Percentiles rank a stretch among this genome's conserved stretches.
phyloP scores from a whole-genome alignment of 2,797 vertebrate species.

The Darevskia mixta region DNA sequence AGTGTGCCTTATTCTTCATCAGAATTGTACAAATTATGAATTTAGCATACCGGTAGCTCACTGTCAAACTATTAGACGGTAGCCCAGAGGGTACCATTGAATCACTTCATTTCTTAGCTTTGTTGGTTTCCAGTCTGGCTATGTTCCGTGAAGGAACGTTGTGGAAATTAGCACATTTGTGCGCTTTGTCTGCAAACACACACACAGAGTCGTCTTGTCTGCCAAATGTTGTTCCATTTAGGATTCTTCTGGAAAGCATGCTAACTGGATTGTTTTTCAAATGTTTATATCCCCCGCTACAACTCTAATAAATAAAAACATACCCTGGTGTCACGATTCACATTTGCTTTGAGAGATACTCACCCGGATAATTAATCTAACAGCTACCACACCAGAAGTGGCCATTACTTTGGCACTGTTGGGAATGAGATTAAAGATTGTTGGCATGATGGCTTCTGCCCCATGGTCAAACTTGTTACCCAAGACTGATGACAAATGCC shows the following conservation, averaged over 20 bases:
- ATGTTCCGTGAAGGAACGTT: not conserved
- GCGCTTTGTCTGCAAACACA: not conserved
- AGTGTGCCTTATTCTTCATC: not conserved
- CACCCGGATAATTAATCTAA: conserved; percentile 96
- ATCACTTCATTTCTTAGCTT: conserved; percentile 1
- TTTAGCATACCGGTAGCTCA: conserved; percentile 27
- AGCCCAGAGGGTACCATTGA: not conserved
- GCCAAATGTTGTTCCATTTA: conserved; percentile 4
- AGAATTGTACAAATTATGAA: conserved; percentile 22
- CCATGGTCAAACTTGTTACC: conserved; percentile 98
- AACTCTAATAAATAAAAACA: conserved; percentile 1
- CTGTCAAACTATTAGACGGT: conserved; percentile 11
- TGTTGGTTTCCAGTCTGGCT: not conserved
- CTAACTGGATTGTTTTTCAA: conserved; percentile 3
- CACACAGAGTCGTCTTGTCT: not conserved
- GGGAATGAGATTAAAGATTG: conserved; percentile 95
- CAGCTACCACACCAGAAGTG: conserved; percentile 93
- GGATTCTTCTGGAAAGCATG: not conserved
- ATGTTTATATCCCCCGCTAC: not conserved
- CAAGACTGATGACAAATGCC: conserved; percentile 91
- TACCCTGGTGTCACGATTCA: not conserved
- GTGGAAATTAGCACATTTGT: not conserved
- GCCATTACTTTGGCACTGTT: conserved; percentile 99
- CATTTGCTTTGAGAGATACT: conserved; percentile 66
- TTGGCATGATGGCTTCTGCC: conserved; percentile 97